These are phyloP conservation scores for Eulemur mongoz DNA, from an alignment of 2,797 vertebrate genomes.

Conservation along the genomic window DNA sequence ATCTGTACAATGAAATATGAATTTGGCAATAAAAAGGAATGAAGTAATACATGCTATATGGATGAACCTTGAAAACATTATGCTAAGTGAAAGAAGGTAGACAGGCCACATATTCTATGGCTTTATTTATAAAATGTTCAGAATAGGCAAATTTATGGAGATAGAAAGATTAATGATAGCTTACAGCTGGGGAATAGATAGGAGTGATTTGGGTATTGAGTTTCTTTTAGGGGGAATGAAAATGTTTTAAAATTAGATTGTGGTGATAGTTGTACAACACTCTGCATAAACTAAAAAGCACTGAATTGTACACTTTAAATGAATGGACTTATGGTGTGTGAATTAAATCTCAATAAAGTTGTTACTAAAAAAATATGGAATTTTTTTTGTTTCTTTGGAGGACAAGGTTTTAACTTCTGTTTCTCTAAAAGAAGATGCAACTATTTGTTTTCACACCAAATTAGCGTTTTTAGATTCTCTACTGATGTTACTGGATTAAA, in stretches of 20 bases:
- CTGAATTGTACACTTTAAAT: not conserved
- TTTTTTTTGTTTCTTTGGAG: not conserved
- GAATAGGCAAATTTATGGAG: not conserved
- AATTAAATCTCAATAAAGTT: not conserved
- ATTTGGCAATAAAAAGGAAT: not conserved
- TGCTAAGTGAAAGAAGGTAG: not conserved
- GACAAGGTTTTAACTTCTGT: not conserved
- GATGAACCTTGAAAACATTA: not conserved
- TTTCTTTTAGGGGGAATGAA: not conserved
- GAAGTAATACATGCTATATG: not conserved
- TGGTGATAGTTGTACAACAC: not conserved
- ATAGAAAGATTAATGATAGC: not conserved
- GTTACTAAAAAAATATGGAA: not conserved
- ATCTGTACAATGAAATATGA: not conserved
- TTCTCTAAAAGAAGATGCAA: not conserved
- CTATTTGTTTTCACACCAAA: not conserved
- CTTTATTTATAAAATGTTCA: not conserved
- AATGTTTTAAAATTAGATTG: not conserved
- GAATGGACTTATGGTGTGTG: not conserved
- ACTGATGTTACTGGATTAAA: not conserved
- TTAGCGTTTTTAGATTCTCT: slow-evolving; percentile 18
- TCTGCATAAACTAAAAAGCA: not conserved
- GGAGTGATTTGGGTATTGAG: not conserved
- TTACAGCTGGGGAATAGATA: not conserved
- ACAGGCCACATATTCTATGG: not conserved